These are phyloP conservation scores for Tichodroma muraria DNA, from an alignment of 2,113 vertebrate species.

Conservation along the genomic window DNA sequence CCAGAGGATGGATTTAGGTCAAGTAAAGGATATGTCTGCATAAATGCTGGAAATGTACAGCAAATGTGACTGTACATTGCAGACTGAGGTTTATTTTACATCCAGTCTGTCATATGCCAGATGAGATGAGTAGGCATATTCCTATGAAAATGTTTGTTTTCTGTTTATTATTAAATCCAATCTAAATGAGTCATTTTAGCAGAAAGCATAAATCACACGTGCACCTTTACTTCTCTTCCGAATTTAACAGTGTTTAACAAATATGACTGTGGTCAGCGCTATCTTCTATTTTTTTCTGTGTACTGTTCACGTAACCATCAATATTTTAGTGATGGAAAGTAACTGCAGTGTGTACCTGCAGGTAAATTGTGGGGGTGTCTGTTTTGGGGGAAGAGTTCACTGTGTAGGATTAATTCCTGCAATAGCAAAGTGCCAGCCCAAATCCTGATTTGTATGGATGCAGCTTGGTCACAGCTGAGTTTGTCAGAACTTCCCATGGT, in stretches of 20 bases:
- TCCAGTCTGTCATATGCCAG: background rate
- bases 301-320: background rate
- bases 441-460: background rate
- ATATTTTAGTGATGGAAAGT: background rate
- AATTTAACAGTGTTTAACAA: background rate
- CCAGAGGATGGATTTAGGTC: background rate
- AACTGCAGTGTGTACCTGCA: background rate
- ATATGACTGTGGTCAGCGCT: background rate
- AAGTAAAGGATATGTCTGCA: background rate
- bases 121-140: background rate
- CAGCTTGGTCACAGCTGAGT: fast-evolving
- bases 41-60: background rate
- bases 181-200: background rate
- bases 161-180: background rate
- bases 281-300: fast-evolving
- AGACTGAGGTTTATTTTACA: background rate
- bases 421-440: background rate
- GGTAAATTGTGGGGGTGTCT: background rate
- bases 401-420: background rate
- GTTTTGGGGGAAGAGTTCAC: background rate
- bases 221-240: background rate
- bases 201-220: background rate
- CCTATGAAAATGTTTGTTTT: background rate
- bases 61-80: background rate
- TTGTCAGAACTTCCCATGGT: background rate